Base-by-base conservation (phyloP, 2,888 invertebrate genomes). In the Anodontia alba region DNA sequence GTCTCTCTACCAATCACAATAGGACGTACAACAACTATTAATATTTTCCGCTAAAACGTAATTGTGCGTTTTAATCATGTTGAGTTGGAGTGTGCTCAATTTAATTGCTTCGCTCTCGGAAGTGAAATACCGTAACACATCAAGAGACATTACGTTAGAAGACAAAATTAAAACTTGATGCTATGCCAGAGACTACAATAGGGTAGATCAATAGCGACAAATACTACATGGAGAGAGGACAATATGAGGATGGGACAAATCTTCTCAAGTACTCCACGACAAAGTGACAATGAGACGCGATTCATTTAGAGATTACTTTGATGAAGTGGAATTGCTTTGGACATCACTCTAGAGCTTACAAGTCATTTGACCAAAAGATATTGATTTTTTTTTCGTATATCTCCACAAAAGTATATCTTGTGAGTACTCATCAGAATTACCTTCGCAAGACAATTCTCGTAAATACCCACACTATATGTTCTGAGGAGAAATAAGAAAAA, bases 21-120 rank as follows among this genome's bases (percentile, higher is more conserved):
- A 62, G 62, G 62, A 62, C 62, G 17, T 62, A 62, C 62, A 62
- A 62, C 62, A 62, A 62, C 31, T 62, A 62, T 62, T 62, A 62
- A 62, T 62, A 62, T 33, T 62, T 62, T 62, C 62, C 62, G 62
- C 62, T 62, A 62, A 62, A 62, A 62, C 62, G 17, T 33, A 62
- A 62, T 62, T 62, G 62, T 33, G 62, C 29, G 62, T 62, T 62
- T 54, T 62, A 62, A 62, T 62, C 62, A 62, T 62, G 62, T 62
- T 7, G 31, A 33, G 33, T 33, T 62, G 62, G 62, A 62, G 62
- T 62, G 62, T 62, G 62, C 84, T 73, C 70, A 78, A 82, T 85
- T 85, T 85, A 85, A 85, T 85, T 85, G 80, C 77, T 70, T 68
- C 68, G 78, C 76, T 80, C 82, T 79, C 69, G 68, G 66, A 78